Base-by-base conservation (phyloP, 2,888 invertebrate species). In the Pandemis heparana region DNA sequence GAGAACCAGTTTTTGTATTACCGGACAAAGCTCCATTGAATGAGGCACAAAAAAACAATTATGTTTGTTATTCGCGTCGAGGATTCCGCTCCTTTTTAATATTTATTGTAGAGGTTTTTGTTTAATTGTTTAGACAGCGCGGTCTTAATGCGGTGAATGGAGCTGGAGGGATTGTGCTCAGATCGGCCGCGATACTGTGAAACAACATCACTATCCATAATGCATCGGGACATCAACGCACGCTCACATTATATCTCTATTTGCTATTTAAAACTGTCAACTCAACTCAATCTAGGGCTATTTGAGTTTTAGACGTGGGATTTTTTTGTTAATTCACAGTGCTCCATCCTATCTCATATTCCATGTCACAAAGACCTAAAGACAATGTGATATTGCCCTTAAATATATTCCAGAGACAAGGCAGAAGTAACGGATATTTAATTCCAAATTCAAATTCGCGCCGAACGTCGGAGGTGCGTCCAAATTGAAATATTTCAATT, bases 401-500 rank as follows among this genome's bases (percentile, higher is more conserved):
- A 53, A 53, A 18, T 18, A 2, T 56, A 56, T 56, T 10, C 23
- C 56, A 56, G 1, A 62, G 51, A 38, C 48, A 48, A 65, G 8
- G 10, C 23, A 41, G 56, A 67, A 67, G 66, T 74, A 74, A 65
- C 74, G 65, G 64, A 85, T 86, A 62, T 87, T 89, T 88, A 85
- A 89, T 89, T 89, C 86, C 79, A 85, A 89, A 86, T 81, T 85
- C 82, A 80, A 84, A 80, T 79, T 81, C 65, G 48, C 48, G 23
- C 63, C 73, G 72, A 73, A 63, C 59, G 63, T 32, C 73, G 53
- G 73, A 73, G 73, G 73, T 73, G 73, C 73, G 83, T 85, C 83
- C 85, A 86, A 89, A 92, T 92, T 92, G 92, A 92, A 92, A 93
- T 92, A 94, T 94, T 94, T 92, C 93, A 92, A 94, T 94, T 92